Conservation (phyloP, 2,888 invertebrate species). For the Cyaniris semiargus region DNA sequence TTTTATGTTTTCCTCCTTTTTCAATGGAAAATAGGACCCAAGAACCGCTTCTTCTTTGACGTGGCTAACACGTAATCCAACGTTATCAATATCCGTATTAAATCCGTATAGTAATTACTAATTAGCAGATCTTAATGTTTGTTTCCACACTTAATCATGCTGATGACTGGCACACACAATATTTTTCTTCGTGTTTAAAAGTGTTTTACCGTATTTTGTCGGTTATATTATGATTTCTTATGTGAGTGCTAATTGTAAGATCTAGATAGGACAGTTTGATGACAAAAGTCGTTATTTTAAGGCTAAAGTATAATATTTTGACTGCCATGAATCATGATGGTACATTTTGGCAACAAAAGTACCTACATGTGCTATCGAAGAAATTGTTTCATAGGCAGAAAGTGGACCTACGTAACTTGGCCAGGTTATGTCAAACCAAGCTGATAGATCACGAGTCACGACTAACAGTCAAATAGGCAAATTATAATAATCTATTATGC, state of each 20-base stretch:
- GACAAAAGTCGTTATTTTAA: not conserved
- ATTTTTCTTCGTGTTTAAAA: not conserved
- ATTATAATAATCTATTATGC: too few relatives aligned
- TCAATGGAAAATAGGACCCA: too few relatives aligned
- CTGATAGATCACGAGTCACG: too few relatives aligned
- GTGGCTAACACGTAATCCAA: not conserved
- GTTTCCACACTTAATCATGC: not conserved
- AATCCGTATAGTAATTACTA: not conserved
- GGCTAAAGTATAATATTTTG: not conserved
- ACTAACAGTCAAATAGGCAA: too few relatives aligned
- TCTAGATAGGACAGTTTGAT: not conserved
- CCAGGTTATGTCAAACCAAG: too few relatives aligned
- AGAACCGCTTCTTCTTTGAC: not conserved
- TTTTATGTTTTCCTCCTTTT: too few relatives aligned
- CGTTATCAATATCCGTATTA: not conserved
- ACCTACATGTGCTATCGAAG: too few relatives aligned
- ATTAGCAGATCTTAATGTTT: not conserved
- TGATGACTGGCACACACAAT: not conserved
- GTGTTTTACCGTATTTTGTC: not conserved
- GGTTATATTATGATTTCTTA: not conserved
- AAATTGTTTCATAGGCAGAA: too few relatives aligned
- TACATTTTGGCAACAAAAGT: too few relatives aligned
- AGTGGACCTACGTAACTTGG: too few relatives aligned
- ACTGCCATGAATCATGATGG: not conserved
- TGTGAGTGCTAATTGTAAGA: not conserved